A percentile compares a stretch with the other conserved stretches of the same genome.
These are phyloP conservation scores for Nasonia oneida DNA, from an alignment of 2,888 invertebrate genomes.

Conservation along the genomic window DNA sequence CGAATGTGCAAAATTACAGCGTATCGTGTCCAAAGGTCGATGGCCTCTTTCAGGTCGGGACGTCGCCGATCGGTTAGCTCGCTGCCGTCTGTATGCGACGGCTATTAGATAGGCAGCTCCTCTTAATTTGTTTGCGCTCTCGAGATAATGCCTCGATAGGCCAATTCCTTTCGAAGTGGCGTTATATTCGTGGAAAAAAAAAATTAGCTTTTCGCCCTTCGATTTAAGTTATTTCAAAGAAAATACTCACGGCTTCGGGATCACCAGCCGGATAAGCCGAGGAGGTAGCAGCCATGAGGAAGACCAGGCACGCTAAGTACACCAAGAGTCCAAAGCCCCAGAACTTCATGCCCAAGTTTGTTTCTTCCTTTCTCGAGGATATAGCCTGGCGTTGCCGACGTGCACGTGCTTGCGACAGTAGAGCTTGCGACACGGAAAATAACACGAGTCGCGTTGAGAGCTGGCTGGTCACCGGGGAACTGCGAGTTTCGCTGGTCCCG, in stretches of 20 bases:
- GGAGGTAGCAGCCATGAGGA: conserved; percentile 65
- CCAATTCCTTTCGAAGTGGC: no score
- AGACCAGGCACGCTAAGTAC: conserved; percentile 65
- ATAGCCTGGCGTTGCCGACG: no score
- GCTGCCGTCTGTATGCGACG: no score
- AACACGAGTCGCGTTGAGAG: conserved; percentile 1
- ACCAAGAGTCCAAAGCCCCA: conserved; percentile 62
- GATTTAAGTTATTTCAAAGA: neutral
- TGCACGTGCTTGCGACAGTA: neutral
- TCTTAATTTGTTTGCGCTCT: no score
- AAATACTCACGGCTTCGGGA: conserved; percentile 75
- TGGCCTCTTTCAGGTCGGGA: conserved; percentile 27
- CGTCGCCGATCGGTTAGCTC: neutral
- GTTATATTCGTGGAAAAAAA: no score
- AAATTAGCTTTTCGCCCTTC: neutral
- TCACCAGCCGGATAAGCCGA: conserved; percentile 74
- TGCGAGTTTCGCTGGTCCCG: conserved; percentile 73
- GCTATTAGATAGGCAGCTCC: no score
- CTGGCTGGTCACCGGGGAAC: conserved; percentile 66
- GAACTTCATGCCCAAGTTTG: conserved; percentile 68
- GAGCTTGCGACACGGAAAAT: neutral
- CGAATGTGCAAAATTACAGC: neutral
- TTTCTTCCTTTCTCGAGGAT: no score
- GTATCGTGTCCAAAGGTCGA: conserved; percentile 38
- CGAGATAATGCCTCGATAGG: no score